Conservation (phyloP, 2,797 vertebrate genomes). For the Myotis findleyi region DNA sequence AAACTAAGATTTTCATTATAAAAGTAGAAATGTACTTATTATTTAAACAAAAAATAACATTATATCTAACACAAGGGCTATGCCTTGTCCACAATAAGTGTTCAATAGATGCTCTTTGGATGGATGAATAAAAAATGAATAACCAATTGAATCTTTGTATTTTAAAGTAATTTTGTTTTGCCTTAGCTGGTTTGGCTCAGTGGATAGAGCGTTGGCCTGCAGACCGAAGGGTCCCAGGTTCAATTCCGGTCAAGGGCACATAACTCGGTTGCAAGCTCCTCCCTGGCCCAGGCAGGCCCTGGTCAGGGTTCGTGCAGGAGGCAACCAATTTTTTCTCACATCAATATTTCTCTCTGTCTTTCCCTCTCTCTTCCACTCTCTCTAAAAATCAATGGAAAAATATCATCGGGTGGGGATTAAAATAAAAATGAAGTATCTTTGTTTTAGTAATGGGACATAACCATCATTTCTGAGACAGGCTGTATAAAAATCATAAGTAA, state of each 20-base stretch:
- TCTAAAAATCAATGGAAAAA: too few species aligned
- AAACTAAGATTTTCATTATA: neutral
- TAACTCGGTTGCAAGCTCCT: too few species aligned
- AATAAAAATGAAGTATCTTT: neutral
- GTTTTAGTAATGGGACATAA: neutral
- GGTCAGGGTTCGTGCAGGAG: too few species aligned
- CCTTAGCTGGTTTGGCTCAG: too few species aligned
- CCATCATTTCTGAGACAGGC: neutral
- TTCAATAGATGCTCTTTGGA: neutral
- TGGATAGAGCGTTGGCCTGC: too few species aligned
- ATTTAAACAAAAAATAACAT: neutral
- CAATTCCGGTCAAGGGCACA: too few species aligned
- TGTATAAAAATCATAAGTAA: neutral
- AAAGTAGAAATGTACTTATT: neutral
- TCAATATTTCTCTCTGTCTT: too few species aligned
- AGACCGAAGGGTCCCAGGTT: too few species aligned
- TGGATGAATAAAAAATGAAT: neutral
- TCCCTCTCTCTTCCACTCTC: too few species aligned
- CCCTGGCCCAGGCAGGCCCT: too few species aligned
- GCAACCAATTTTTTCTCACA: too few species aligned
- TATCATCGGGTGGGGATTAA: too few species aligned
- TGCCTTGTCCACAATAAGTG: neutral
- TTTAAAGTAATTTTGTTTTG: slow-evolving; percentile 3
- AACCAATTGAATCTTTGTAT: neutral
- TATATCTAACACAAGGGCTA: neutral